Conservation (phyloP, 2,888 invertebrate species). For the Smittia sp. region DNA sequence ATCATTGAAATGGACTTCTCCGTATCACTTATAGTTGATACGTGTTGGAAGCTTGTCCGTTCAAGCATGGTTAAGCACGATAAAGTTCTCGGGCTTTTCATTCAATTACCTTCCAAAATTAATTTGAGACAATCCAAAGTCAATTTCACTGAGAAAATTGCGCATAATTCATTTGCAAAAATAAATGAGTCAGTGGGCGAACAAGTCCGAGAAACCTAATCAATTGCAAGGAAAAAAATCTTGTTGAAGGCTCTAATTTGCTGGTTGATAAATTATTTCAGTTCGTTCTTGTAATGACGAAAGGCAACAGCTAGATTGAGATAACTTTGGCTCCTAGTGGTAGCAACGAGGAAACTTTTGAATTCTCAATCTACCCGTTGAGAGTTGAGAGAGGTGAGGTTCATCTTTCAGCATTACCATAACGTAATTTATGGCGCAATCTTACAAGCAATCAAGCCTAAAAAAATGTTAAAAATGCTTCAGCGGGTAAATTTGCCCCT, state of each 20-base stretch:
- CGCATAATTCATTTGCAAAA: too few relatives aligned
- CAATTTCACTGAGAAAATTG: too few relatives aligned
- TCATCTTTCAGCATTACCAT: conserved; percentile 7
- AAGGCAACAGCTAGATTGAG: not conserved
- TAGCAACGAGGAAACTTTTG: too few relatives aligned
- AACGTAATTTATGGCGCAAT: not conserved
- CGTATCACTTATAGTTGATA: too few relatives aligned
- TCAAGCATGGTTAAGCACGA: too few relatives aligned
- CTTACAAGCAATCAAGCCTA: not conserved
- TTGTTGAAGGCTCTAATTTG: not conserved
- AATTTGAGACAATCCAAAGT: too few relatives aligned
- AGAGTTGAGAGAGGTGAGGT: not conserved
- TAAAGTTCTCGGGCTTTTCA: too few relatives aligned
- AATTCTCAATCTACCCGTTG: not conserved
- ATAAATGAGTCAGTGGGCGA: too few relatives aligned
- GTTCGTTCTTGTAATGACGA: not conserved
- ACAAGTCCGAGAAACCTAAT: too few relatives aligned
- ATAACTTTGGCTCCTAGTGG: not conserved
- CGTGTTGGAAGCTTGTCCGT: too few relatives aligned
- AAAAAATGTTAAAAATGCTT: conserved; percentile 4
- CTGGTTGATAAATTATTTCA: conserved; percentile 5
- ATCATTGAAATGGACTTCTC: too few relatives aligned
- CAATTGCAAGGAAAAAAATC: not conserved
- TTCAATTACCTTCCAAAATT: too few relatives aligned
- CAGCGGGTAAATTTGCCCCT: conserved; percentile 2